Evolutionary conservation across 2,113 vertebrate species (phyloP), one percentile per base, ranked within the genome.

Genomic region (Brachyhypopomus gauderio): DNA sequence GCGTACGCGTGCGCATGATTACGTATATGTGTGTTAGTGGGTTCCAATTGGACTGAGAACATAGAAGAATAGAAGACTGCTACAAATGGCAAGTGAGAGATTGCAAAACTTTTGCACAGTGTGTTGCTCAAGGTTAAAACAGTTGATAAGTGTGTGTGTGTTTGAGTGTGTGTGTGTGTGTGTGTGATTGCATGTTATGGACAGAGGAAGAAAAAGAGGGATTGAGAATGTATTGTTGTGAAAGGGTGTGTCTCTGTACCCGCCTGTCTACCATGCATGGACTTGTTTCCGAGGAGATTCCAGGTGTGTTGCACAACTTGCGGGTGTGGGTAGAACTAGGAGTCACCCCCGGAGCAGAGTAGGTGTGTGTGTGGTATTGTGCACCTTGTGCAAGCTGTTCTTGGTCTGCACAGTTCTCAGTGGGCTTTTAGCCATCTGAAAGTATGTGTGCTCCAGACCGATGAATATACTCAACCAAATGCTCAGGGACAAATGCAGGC

Each of bases 231-330:
- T 89, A 90, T 92, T 92, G 91, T 93, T 93, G 90, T 86, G 82
- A 71, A 86, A 93, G 92, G 92, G 93, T 88, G 93, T 92, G 93
- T 86, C 88, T 20, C 1, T 88, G 86, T 91, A 88, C 89, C 88
- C 84, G 83, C 90, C 86, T 67, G 85, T 62, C 84, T 86, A 86
- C 90, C 88, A 67, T 90, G 92, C 90, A 87, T 87, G 86, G 90
- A 88, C 92, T 91, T 92, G 92, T 90, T 90, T 87, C 89, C 85
- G 83, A 87, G 85, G 89, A 91, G 90, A 90, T 90, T 90, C 86
- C 88, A 91, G 87, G 88, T 90, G 89, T 87, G 87, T 92, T 92
- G 87, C 83, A 84, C 85, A 89, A 91, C 81, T 82, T 84, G 77
- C 36, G 2, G 63, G 80, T 72, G 64, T 41, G 77, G 76, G 80